A percentile compares a stretch with the other conserved stretches of the same genome.
These are phyloP conservation scores for Bibio marci DNA, from an alignment of 2,888 invertebrate genomes.

Conservation along the genomic window DNA sequence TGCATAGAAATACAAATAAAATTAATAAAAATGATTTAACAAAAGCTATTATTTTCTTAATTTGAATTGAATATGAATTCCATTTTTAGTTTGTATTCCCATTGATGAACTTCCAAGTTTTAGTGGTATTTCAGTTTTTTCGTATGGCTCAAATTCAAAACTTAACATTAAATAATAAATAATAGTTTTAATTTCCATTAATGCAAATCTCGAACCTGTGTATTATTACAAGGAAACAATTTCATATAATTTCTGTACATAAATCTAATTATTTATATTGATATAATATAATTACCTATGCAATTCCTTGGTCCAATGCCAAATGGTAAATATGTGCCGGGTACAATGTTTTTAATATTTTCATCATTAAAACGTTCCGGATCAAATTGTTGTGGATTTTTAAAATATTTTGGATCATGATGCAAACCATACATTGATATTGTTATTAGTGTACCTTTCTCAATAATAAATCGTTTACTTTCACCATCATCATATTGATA, in stretches of 20 bases:
- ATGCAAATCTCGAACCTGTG: conserved; percentile 16
- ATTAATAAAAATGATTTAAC: too few relatives aligned
- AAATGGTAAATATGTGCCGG: conserved; percentile 9
- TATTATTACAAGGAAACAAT: too few relatives aligned
- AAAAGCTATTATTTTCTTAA: too few relatives aligned
- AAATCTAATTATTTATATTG: too few relatives aligned
- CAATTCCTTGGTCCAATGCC: conserved; percentile 8
- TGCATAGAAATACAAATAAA: too few relatives aligned
- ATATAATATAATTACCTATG: conserved; percentile 3
- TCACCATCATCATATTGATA: not conserved
- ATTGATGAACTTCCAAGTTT: not conserved
- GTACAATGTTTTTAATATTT: conserved; percentile 4
- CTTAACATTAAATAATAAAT: conserved; percentile 16
- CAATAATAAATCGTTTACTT: not conserved
- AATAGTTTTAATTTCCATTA: conserved; percentile 20
- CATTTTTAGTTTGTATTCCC: not conserved
- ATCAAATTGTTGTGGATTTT: conserved; percentile 14
- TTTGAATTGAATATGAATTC: not conserved
- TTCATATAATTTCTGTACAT: too few relatives aligned
- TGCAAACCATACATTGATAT: not conserved
- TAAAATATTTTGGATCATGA: not conserved
- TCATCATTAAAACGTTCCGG: conserved; percentile 19
- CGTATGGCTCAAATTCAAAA: conserved; percentile 17
- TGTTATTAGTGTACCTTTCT: not conserved
- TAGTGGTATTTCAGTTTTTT: conserved; percentile 17